Evolutionary conservation across 92 coral and sea anemone species (phyloP).

Genomic region (Siderastrea radians): DNA sequence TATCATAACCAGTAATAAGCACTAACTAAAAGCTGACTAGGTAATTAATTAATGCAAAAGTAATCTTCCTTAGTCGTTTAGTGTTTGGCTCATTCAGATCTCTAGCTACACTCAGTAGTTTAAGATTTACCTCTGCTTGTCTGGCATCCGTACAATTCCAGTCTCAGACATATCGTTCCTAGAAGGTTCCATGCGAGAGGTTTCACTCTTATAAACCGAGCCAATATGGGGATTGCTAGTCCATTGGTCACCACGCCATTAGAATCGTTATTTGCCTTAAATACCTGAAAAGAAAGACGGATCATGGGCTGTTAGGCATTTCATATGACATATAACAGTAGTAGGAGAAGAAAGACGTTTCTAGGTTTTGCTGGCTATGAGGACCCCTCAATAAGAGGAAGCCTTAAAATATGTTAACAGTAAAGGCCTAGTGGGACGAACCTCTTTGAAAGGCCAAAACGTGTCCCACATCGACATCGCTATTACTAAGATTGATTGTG

Average conservation of each 20-base stretch:
- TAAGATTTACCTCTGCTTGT: constrained; percentile 51
- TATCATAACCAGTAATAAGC: too few species aligned
- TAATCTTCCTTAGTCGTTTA: too few species aligned
- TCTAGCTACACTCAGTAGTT: background rate
- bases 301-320: background rate
- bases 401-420: too few species aligned
- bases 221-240: constrained; percentile 41
- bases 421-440: too few species aligned
- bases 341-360: background rate
- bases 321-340: background rate
- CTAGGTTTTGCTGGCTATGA: too few species aligned
- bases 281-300: constrained; percentile 38
- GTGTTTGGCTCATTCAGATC: too few species aligned
- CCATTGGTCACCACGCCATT: constrained; percentile 41
- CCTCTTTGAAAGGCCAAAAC: too few species aligned
- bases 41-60: too few species aligned
- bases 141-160: constrained; percentile 75
- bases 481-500: too few species aligned
- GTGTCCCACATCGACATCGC: too few species aligned
- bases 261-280: constrained; percentile 64
- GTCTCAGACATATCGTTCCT: constrained; percentile 65
- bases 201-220: constrained; percentile 59
- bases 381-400: too few species aligned
- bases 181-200: constrained; percentile 64
- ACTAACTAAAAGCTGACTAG: too few species aligned